Evolutionary conservation across 2,888 invertebrate genomes (phyloP), one percentile per base, ranked within the genome.

Genomic region (Pandemis heparana): DNA sequence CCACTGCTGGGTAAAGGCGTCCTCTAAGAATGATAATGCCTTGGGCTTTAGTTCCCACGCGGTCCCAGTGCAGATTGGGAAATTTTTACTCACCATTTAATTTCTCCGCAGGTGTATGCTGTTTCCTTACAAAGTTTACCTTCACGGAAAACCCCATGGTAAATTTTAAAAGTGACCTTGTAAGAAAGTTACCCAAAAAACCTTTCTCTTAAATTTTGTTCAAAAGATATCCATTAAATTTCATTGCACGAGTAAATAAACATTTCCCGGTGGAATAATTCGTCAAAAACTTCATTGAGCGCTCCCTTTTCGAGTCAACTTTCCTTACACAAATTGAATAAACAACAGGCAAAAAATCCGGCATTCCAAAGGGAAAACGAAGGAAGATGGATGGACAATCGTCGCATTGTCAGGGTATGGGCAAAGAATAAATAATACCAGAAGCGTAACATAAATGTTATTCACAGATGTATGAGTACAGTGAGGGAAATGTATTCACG

Each of bases 371-470:
- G 18, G 63, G 81, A 67, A 75, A 76, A 71, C 75, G 82, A 80
- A 86, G 77, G 82, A 92, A 90, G 92, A 92, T 86, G 85, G 90
- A 92, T 91, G 85, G 84, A 77, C 81, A 78, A 79, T 83, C 83
- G 82, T 81, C 83, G 86, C 85, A 85, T 88, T 87, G 87, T 88
- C 84, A 86, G 83, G 32, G 51, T 60, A 76, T 75, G 68, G 75
- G 53, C 53, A 53, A 53, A 53, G 53, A 53, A 9, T 53, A 18
- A 53, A 53, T 5, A 18, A 18, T 9, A 9, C 2, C 18, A 53
- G 53, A 53, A 51, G 9, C 53, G 8, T 74, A 74, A 67, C 75
- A 71, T 18, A 16, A 9, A 53, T 18, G 8, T 53, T 53, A 7
- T n/a, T n/a, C n/a, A n/a, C n/a, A n/a, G n/a, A n/a, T n/a, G n/a